Evolutionary conservation across 2,113 vertebrate genomes (phyloP).

Genomic region (Prionailurus viverrinus): DNA sequence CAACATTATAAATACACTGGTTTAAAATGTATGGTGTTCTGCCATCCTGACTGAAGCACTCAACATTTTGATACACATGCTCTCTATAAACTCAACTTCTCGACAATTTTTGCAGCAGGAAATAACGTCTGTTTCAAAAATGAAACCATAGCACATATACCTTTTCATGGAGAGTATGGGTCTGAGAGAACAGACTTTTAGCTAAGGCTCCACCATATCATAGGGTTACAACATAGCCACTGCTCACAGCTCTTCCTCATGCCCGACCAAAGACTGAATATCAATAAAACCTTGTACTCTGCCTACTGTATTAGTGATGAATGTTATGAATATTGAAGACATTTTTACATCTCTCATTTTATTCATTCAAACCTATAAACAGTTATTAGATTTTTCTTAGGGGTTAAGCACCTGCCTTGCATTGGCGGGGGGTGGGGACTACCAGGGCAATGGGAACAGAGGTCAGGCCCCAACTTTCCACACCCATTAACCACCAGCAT

Average conservation of each 20-base stretch:
- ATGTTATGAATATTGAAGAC: neutral
- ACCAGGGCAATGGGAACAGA: neutral
- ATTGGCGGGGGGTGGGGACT: neutral
- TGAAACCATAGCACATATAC: neutral
- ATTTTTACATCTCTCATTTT: neutral
- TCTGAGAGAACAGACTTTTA: neutral
- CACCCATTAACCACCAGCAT: neutral
- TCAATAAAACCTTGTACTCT: neutral
- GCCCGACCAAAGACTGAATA: neutral
- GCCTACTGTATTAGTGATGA: neutral
- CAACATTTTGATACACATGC: neutral
- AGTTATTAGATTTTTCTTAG: neutral
- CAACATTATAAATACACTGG: neutral
- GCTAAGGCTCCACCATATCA: neutral
- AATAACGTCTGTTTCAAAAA: neutral
- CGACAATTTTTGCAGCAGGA: neutral
- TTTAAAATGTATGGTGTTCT: neutral
- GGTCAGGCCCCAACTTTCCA: neutral
- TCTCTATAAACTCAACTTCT: neutral
- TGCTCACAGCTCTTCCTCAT: neutral
- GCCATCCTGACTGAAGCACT: neutral
- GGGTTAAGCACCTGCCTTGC: neutral
- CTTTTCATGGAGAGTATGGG: neutral
- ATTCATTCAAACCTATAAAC: neutral
- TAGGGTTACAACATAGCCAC: neutral